A percentile compares a stretch with the other conserved stretches of the same genome.
Evolutionary conservation across 2,797 vertebrate species (phyloP).

Genomic region (Chloroceryle amazona): DNA sequence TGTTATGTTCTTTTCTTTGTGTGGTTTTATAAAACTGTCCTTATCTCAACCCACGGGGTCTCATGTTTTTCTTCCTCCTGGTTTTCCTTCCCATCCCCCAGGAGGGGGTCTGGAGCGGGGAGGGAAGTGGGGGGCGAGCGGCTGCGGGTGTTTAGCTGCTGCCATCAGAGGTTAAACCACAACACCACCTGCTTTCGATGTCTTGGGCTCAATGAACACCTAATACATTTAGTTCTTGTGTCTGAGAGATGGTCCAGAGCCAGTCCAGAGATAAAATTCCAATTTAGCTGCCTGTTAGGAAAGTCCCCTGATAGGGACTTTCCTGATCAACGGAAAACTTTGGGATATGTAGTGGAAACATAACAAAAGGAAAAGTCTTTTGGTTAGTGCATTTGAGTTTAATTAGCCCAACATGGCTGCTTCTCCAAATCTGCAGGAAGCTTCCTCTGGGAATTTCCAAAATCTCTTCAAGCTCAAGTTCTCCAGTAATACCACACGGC

Average conservation of each 20-base stretch:
- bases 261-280: background rate
- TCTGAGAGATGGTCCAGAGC: background rate
- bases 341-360: background rate
- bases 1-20: too few species aligned
- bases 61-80: too few species aligned
- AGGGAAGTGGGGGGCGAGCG: too few species aligned
- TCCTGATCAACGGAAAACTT: background rate
- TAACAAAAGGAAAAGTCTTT: background rate
- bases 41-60: too few species aligned
- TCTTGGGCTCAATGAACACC: background rate
- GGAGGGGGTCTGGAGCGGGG: too few species aligned
- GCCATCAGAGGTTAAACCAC: too few species aligned
- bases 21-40: too few species aligned
- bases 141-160: too few species aligned
- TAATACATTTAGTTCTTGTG: background rate
- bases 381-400: background rate
- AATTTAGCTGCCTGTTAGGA: background rate
- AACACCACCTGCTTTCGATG: background rate
- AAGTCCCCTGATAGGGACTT: background rate
- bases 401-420: background rate
- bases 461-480: background rate
- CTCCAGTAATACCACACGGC: background rate
- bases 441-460: constrained; percentile 21
- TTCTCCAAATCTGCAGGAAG: background rate
- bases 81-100: too few species aligned